Conservation (phyloP, 2,113 vertebrate species). For the Chlamydotis undulata region DNA sequence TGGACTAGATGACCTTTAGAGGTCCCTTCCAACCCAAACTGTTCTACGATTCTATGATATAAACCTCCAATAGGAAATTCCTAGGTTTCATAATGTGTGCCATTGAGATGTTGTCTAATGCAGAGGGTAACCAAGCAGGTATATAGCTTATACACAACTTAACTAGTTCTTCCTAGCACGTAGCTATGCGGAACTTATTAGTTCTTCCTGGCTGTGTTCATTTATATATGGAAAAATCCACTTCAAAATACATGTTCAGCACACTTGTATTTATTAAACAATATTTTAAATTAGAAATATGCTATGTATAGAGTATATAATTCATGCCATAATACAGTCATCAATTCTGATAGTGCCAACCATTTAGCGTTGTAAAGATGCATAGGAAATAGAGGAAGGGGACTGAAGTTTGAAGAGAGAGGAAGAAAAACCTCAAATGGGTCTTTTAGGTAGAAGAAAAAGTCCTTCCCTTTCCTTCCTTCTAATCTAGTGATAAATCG, state of each 20-base stretch:
- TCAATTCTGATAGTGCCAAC: neutral
- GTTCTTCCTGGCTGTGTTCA: neutral
- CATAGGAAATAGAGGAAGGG: neutral
- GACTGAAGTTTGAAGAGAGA: neutral
- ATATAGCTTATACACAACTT: neutral
- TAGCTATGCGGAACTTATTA: neutral
- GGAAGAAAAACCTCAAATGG: neutral
- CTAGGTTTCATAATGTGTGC: neutral
- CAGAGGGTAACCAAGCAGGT: neutral
- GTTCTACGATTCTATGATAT: too few species aligned
- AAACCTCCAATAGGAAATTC: neutral
- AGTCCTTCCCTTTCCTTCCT: neutral
- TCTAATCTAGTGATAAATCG: neutral
- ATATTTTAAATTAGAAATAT: neutral
- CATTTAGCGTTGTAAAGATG: neutral
- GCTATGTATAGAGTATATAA: neutral
- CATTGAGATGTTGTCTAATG: neutral
- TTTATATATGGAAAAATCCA: neutral
- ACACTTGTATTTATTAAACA: neutral
- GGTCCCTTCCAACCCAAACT: too few species aligned
- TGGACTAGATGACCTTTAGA: too few species aligned
- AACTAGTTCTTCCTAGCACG: neutral
- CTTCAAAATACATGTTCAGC: neutral
- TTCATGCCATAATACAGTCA: neutral
- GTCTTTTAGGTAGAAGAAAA: neutral